A percentile compares a stretch with the other conserved stretches of the same genome.
These are phyloP conservation scores for Synchiropus splendidus DNA, from an alignment of 2,113 vertebrate species.

Conservation along the genomic window DNA sequence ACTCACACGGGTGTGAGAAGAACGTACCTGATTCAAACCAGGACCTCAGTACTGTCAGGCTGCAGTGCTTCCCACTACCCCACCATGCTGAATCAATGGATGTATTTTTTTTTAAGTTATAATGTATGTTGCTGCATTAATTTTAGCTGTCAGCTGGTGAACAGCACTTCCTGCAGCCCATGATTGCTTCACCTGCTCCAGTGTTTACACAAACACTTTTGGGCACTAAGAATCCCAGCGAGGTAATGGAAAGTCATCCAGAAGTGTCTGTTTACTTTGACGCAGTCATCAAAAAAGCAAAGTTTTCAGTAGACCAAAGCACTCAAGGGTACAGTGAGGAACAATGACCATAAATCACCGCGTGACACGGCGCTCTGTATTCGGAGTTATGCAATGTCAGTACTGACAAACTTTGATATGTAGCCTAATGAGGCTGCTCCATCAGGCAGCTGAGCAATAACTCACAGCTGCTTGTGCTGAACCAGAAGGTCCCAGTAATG, in stretches of 20 bases:
- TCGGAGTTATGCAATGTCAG: conserved; percentile 39
- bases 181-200: conserved; percentile 18
- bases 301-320: conserved; percentile 33
- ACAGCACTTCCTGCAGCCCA: conserved; percentile 2
- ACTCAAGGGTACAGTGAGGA: conserved; percentile 35
- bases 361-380: conserved; percentile 24
- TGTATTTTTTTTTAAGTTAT: too few relatives aligned
- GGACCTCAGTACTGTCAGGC: too few relatives aligned
- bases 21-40: too few relatives aligned
- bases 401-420: conserved; percentile 44
- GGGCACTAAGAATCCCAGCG: conserved; percentile 19
- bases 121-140: conserved; percentile 7
- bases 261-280: conserved; percentile 40
- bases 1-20: too few relatives aligned
- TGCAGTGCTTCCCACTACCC: too few relatives aligned
- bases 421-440: conserved; percentile 40
- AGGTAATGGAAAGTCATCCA: conserved; percentile 26
- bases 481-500: conserved; percentile 20
- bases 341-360: conserved; percentile 51
- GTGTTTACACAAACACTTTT: conserved; percentile 13
- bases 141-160: conserved; percentile 11
- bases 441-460: neutral
- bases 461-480: conserved; percentile 24
- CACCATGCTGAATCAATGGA: too few relatives aligned
- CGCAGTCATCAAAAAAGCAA: conserved; percentile 40